phyloP scores from a whole-genome alignment of 1,140 invertebrate genomes.

The Macrobrachium rosenbergii region DNA sequence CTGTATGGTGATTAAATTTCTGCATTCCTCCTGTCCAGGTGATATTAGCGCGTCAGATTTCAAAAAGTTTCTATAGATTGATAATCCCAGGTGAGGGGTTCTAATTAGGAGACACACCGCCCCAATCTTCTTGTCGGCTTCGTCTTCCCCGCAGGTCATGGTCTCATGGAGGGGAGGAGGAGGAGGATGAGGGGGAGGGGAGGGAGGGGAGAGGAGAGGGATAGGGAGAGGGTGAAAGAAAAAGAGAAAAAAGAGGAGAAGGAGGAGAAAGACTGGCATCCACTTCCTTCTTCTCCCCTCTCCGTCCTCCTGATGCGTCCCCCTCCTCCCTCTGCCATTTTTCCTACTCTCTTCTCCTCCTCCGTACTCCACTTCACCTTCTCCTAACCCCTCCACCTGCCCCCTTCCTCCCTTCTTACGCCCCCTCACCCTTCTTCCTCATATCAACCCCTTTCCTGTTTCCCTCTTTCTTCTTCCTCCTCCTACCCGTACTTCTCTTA shows the following conservation, averaged over 20 bases:
- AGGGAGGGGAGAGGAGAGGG: too few relatives aligned
- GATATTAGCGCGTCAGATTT: conserved; percentile 49
- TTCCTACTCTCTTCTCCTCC: neutral
- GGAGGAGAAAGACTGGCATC: too few relatives aligned
- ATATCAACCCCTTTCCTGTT: neutral
- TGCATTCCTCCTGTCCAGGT: conserved; percentile 13
- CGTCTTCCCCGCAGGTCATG: too few relatives aligned
- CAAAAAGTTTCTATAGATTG: conserved; percentile 57
- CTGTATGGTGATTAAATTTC: neutral
- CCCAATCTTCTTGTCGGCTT: conserved; percentile 42
- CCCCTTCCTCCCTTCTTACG: neutral
- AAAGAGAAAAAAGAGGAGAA: too few relatives aligned
- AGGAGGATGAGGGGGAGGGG: too few relatives aligned
- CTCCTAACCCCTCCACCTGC: too few relatives aligned
- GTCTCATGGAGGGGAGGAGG: too few relatives aligned
- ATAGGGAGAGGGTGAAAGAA: too few relatives aligned
- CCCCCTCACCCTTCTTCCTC: too few relatives aligned
- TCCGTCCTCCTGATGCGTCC: neutral
- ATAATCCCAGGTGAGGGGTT: conserved; percentile 44
- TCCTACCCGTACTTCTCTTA: too few relatives aligned
- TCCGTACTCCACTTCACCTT: too few relatives aligned
- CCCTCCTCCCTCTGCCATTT: neutral
- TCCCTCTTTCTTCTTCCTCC: neutral
- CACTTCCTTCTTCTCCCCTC: neutral
- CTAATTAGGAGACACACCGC: conserved; percentile 42